These are phyloP conservation scores for Dinocampus coccinellae DNA, from an alignment of 2,888 invertebrate species.

Conservation along the genomic window DNA sequence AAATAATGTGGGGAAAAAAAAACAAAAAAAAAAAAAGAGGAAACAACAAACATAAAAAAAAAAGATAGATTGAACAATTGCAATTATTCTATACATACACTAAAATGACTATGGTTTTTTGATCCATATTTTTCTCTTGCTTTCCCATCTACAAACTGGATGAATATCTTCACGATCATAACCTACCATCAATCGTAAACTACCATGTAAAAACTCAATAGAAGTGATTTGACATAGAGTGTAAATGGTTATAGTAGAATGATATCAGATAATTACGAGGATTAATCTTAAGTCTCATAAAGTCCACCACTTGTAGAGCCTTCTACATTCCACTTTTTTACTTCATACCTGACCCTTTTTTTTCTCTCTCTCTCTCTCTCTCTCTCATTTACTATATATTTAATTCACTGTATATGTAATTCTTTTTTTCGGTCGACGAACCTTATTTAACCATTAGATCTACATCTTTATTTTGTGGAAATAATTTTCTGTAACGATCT, in stretches of 20 bases:
- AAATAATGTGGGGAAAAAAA: background rate
- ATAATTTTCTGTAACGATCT: constrained; percentile 24
- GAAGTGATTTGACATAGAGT: background rate
- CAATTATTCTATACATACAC: constrained; percentile 4
- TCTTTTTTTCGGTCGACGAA: constrained; percentile 30
- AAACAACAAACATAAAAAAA: background rate
- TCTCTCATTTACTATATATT: no score
- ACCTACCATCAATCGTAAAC: constrained; percentile 33
- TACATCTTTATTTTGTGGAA: constrained; percentile 25
- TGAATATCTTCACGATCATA: constrained; percentile 62
- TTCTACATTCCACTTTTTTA: constrained; percentile 11
- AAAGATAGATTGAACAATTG: constrained; percentile 18
- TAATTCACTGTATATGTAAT: background rate
- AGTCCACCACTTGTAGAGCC: constrained; percentile 68
- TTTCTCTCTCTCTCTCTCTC: no score
- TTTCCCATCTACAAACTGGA: no score
- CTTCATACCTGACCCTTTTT: background rate
- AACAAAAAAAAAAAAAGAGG: background rate
- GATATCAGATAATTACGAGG: constrained; percentile 66
- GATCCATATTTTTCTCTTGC: constrained; percentile 25
- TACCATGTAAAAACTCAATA: constrained; percentile 58
- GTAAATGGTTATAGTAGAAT: constrained; percentile 40
- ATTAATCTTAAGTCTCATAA: constrained; percentile 69
- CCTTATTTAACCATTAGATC: constrained; percentile 31
- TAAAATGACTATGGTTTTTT: background rate